Evolutionary conservation across 1,140 invertebrate species (phyloP).

Genomic region (Bombus fervidus): DNA sequence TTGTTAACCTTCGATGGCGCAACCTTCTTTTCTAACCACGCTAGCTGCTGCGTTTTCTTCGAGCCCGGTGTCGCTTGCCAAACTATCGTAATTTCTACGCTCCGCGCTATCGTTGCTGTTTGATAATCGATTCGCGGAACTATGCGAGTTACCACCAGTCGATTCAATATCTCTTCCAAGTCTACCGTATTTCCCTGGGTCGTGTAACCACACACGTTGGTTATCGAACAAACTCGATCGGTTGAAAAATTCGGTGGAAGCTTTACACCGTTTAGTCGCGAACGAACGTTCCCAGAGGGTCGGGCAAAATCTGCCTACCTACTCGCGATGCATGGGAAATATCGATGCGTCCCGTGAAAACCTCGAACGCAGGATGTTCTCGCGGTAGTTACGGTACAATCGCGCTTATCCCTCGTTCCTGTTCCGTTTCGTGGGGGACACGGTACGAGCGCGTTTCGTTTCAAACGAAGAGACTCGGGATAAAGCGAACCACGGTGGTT

Average conservation of each 20-base stretch:
- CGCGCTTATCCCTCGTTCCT: slow-evolving; percentile 39
- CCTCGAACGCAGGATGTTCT: slow-evolving; percentile 52
- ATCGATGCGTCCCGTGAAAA: slow-evolving; percentile 37
- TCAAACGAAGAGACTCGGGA: not conserved
- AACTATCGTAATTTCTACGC: slow-evolving; percentile 34
- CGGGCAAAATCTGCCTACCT: not conserved
- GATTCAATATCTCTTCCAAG: not conserved
- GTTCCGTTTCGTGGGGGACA: not conserved
- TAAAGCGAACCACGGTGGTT: slow-evolving; percentile 24
- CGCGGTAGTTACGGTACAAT: slow-evolving; percentile 32
- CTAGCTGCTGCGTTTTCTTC: slow-evolving; percentile 49
- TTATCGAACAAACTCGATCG: not conserved
- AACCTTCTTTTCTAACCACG: slow-evolving; percentile 60
- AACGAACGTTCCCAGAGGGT: slow-evolving; percentile 15
- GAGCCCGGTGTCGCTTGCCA: slow-evolving; percentile 6
- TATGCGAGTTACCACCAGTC: not conserved
- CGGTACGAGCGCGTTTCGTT: not conserved
- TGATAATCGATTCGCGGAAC: not conserved
- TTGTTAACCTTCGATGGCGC: slow-evolving; percentile 73
- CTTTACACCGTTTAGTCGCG: not conserved
- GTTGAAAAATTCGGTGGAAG: not conserved
- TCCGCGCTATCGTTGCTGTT: not conserved
- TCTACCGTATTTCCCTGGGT: not conserved
- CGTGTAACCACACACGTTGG: no score
- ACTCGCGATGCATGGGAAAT: slow-evolving; percentile 24